These are phyloP conservation scores for Halyomorpha halys DNA, from an alignment of 1,140 invertebrate species.

Conservation along the genomic window DNA sequence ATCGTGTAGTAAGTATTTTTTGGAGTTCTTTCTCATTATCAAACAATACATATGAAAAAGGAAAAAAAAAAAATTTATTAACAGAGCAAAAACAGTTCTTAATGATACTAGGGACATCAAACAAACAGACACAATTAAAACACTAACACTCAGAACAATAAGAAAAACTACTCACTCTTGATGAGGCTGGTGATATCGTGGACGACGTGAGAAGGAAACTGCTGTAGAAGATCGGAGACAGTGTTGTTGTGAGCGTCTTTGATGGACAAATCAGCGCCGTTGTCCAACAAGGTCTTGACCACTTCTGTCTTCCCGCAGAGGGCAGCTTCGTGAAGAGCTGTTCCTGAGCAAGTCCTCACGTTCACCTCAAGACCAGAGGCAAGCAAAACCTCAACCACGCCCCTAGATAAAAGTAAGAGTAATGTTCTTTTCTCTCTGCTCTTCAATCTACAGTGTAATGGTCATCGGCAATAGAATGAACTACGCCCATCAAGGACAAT, in stretches of 20 bases:
- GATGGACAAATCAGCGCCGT: slow-evolving; percentile 70
- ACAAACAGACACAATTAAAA: too few relatives aligned
- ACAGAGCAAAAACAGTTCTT: too few relatives aligned
- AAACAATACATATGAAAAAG: too few relatives aligned
- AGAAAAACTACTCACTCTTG: slow-evolving; percentile 52
- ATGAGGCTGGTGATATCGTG: slow-evolving; percentile 74
- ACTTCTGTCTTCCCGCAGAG: slow-evolving; percentile 88
- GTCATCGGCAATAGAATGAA: too few relatives aligned
- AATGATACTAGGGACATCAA: too few relatives aligned
- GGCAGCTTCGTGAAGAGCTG: slow-evolving; percentile 89
- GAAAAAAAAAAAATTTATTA: too few relatives aligned
- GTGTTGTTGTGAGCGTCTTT: slow-evolving; percentile 69
- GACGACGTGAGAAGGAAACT: slow-evolving; percentile 80
- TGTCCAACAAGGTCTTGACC: slow-evolving; percentile 67
- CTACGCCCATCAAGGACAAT: background rate
- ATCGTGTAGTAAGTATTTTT: too few relatives aligned
- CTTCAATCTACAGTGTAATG: background rate
- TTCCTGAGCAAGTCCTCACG: slow-evolving; percentile 73
- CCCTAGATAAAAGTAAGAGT: slow-evolving; percentile 42
- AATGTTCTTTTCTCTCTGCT: background rate
- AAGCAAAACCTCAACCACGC: slow-evolving; percentile 72
- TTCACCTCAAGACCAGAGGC: slow-evolving; percentile 83
- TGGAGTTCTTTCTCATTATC: too few relatives aligned
- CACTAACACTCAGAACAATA: too few relatives aligned
- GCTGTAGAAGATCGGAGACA: slow-evolving; percentile 73